Conservation (phyloP, 1,140 invertebrate genomes). For the Pantala flavescens region DNA sequence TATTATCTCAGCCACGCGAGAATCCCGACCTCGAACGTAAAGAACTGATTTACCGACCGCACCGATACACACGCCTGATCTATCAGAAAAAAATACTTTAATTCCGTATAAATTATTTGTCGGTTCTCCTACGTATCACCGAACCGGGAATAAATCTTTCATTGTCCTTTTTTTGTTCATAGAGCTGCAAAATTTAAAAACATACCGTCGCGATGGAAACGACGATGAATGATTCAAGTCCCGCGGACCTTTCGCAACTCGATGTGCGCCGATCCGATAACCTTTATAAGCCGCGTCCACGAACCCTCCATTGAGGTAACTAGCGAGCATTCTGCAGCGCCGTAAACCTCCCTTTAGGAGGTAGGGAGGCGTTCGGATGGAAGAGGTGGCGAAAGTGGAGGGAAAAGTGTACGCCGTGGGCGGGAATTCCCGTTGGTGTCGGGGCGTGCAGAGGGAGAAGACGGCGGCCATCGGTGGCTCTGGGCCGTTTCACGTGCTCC, state of each 20-base stretch:
- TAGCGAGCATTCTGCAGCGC: neutral
- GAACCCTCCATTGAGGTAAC: neutral
- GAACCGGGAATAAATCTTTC: too few relatives aligned
- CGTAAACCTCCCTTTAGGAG: neutral
- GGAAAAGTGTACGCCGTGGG: neutral
- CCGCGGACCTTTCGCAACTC: neutral
- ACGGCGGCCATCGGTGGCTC: neutral
- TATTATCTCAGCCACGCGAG: too few relatives aligned
- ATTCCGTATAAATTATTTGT: too few relatives aligned
- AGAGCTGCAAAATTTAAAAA: too few relatives aligned
- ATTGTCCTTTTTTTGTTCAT: too few relatives aligned
- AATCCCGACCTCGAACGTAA: too few relatives aligned
- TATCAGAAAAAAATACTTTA: too few relatives aligned
- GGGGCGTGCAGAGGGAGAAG: neutral
- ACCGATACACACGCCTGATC: too few relatives aligned
- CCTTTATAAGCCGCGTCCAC: neutral
- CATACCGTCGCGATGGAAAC: too few relatives aligned
- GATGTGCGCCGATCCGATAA: neutral
- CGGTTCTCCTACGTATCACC: too few relatives aligned
- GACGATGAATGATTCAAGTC: neutral
- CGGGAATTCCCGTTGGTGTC: too few relatives aligned
- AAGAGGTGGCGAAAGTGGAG: neutral
- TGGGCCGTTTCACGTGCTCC: neutral
- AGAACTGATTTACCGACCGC: too few relatives aligned
- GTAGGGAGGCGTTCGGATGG: neutral